phyloP scores from a whole-genome alignment of 2,797 vertebrate species.

The Sus cebifrons region DNA sequence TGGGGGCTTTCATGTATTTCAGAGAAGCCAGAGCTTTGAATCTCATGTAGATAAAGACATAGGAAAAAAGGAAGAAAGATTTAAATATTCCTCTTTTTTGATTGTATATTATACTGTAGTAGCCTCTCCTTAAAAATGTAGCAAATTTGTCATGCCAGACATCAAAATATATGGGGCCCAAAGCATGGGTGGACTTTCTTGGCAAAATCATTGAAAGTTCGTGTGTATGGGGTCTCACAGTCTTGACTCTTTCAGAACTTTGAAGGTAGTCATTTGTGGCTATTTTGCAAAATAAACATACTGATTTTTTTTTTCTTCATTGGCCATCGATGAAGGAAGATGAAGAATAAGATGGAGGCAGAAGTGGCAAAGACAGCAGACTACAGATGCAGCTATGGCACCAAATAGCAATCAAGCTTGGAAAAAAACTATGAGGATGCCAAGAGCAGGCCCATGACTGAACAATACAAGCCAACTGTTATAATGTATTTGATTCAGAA shows the following conservation, averaged over 20 bases:
- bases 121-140: slow-evolving; percentile 45
- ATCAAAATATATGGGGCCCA: slow-evolving; percentile 56
- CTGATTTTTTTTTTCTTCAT: slow-evolving; percentile 65
- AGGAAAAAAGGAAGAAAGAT: background rate
- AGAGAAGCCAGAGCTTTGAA: slow-evolving; percentile 43
- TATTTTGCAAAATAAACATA: slow-evolving; percentile 84
- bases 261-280: slow-evolving; percentile 86
- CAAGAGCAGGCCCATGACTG: slow-evolving; percentile 85
- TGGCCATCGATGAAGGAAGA: slow-evolving; percentile 88
- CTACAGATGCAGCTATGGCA: slow-evolving; percentile 87
- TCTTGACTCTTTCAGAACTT: slow-evolving; percentile 77
- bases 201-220: slow-evolving; percentile 74
- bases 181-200: slow-evolving; percentile 74
- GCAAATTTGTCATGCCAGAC: background rate
- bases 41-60: background rate
- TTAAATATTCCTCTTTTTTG: background rate
- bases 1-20: slow-evolving; percentile 47
- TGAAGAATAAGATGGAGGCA: slow-evolving; percentile 90
- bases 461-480: slow-evolving; percentile 80
- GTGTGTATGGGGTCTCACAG: slow-evolving; percentile 77
- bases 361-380: slow-evolving; percentile 88
- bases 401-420: slow-evolving; percentile 89
- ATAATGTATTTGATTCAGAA: slow-evolving; percentile 81
- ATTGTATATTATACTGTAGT: slow-evolving; percentile 58
- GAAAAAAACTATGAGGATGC: slow-evolving; percentile 77